Conservation (phyloP, 1,140 invertebrate genomes). For the Elysia chlorotica region DNA sequence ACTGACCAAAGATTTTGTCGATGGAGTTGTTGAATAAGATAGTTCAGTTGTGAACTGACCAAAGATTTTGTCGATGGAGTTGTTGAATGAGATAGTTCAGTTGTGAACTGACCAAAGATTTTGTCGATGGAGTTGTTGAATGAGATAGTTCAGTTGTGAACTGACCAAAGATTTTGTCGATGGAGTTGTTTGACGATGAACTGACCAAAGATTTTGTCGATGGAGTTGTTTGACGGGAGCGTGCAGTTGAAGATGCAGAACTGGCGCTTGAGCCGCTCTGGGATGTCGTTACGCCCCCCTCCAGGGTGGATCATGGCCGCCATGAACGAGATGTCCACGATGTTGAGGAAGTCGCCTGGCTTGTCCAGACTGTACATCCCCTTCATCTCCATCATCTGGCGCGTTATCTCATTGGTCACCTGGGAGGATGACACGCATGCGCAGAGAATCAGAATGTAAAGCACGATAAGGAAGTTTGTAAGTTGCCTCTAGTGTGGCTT, state of each 20-base stretch:
- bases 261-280: slow-evolving; percentile 89
- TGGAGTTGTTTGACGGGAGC: slow-evolving; percentile 80
- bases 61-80: too few species aligned
- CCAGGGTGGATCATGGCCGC: slow-evolving; percentile 94
- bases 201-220: slow-evolving; percentile 85
- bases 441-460: too few species aligned
- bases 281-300: slow-evolving; percentile 94
- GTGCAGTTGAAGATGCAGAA: slow-evolving; percentile 96
- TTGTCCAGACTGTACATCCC: slow-evolving; percentile 97
- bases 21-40: slow-evolving; percentile 83
- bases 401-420: slow-evolving; percentile 90
- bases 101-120: too few species aligned
- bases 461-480: too few species aligned
- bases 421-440: too few species aligned
- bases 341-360: slow-evolving; percentile 90
- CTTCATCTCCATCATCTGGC: slow-evolving; percentile 96
- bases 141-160: too few species aligned
- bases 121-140: too few species aligned
- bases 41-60: slow-evolving; percentile 93
- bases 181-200: background rate
- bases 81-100: too few species aligned
- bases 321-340: slow-evolving; percentile 81
- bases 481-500: too few species aligned
- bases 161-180: too few species aligned
- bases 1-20: slow-evolving; percentile 88